Percentiles rank a stretch among this genome's conserved stretches.
Conservation (phyloP, 2,113 vertebrate species). For the Casuarius casuarius region DNA sequence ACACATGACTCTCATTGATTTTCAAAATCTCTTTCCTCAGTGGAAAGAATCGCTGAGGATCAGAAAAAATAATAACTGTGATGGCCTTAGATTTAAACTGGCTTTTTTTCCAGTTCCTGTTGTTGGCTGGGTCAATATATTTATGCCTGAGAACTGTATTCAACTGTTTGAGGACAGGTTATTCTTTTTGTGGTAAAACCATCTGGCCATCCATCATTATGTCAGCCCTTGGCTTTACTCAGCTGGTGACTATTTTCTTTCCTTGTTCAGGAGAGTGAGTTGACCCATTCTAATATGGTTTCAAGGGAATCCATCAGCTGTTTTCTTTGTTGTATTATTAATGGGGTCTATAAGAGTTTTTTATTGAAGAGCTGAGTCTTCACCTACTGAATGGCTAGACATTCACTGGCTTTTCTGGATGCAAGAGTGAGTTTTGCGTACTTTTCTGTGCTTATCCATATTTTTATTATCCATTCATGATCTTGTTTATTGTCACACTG, state of each 20-base stretch:
- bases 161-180: neutral
- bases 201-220: constrained; percentile 50
- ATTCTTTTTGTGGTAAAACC: neutral
- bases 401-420: neutral
- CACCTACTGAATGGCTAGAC: neutral
- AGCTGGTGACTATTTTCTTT: constrained; percentile 57
- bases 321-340: constrained; percentile 15
- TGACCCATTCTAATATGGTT: constrained; percentile 12
- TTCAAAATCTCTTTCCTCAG: neutral
- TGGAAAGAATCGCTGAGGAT: neutral
- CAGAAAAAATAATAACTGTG: neutral
- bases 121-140: neutral
- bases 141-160: constrained; percentile 10
- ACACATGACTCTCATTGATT: neutral
- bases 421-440: neutral
- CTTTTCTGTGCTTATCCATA: neutral
- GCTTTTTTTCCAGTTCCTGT: neutral
- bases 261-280: neutral
- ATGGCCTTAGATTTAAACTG: neutral
- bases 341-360: neutral
- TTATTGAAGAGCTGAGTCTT: neutral
- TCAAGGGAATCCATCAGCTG: neutral
- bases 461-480: neutral
- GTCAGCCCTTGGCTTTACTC: constrained; percentile 55
- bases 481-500: neutral